phyloP scores from a whole-genome alignment of 2,888 invertebrate species.

The Chymomyza fuscimana region DNA sequence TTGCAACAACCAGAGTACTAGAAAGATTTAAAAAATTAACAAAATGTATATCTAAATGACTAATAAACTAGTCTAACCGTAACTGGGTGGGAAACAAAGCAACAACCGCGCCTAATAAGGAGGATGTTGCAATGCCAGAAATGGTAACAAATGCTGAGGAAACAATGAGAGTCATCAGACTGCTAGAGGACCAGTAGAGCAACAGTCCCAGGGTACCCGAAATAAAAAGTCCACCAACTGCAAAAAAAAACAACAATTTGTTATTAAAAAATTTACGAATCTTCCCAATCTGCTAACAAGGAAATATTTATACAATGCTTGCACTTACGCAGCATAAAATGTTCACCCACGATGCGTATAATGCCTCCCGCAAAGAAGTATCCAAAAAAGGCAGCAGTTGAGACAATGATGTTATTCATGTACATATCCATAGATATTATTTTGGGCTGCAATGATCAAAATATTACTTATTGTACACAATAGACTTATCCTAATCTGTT shows the following conservation, averaged over 20 bases:
- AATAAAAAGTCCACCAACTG: constrained; percentile 79
- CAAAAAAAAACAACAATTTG: not conserved
- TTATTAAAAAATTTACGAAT: too few species aligned
- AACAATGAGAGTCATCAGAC: constrained; percentile 81
- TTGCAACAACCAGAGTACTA: constrained; percentile 87
- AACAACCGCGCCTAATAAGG: constrained; percentile 75
- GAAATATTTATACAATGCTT: not conserved
- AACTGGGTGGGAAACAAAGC: constrained; percentile 77
- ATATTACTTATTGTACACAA: not conserved
- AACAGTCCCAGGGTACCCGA: constrained; percentile 81
- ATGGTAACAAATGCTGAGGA: constrained; percentile 81
- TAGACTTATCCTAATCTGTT: too few species aligned
- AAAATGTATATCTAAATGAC: not conserved
- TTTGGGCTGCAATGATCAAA: constrained; percentile 67
- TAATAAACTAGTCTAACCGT: constrained; percentile 56
- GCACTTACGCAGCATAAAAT: constrained; percentile 81
- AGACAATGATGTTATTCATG: constrained; percentile 85
- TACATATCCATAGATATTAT: constrained; percentile 83
- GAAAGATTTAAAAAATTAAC: constrained; percentile 20
- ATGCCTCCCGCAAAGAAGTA: constrained; percentile 83
- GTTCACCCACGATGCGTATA: constrained; percentile 81
- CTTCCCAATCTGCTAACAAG: too few species aligned
- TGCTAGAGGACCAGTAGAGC: constrained; percentile 82
- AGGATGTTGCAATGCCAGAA: constrained; percentile 73
- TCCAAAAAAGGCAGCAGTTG: constrained; percentile 83